Base-by-base conservation (phyloP, 2,888 invertebrate species). In the Phorcus lineatus region DNA sequence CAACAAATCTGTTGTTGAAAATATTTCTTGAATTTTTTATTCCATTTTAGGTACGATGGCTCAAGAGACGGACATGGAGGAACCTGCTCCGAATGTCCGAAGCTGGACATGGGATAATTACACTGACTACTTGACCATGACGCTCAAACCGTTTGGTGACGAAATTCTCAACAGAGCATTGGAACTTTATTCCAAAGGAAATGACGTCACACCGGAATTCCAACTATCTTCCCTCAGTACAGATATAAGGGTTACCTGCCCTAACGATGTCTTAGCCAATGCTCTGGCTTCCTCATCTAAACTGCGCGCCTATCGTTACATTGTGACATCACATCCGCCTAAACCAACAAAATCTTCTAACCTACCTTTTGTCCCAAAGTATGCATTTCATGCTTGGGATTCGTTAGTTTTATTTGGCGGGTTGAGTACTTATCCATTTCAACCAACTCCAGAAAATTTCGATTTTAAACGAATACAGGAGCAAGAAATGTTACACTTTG, bases 161-260 rank as follows among this genome's bases (percentile, higher is more conserved):
- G 81, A 86, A n/a, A 82, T 87, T 9, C 77, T 82, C 0, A 80
- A 85, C 28, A 84, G 81, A 54, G 87, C 88, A 7, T 47, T 88
- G n/a, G 79, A 80, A 24, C 77, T 87, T n/a, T 90, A 90, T 76
- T 85, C 87, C 22, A 13, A 80, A 70, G 16, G 13, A 22, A 6
- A 83, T 66, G 40, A 79, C 11, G 77, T 81, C 16, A 85, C 88
- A 3, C 89, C 90, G 0, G 89, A 89, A 78, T 87, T 86, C 75
- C 87, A 89, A 67, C 86, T 90, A 67, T 87, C 91, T 11, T 87
- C 87, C 62, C 89, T 91, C 90, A 89, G 89, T 4, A 88, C 90
- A 7, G 91, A 91, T 70, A 81, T 91, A 11, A 82, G 91, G 0
- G 88, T 86, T 36, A 88, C 86, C 2, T 91, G 91, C 83, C 90